These are phyloP conservation scores for Pseudomyrmex pallidus DNA, from an alignment of 1,140 invertebrate genomes.

Conservation along the genomic window DNA sequence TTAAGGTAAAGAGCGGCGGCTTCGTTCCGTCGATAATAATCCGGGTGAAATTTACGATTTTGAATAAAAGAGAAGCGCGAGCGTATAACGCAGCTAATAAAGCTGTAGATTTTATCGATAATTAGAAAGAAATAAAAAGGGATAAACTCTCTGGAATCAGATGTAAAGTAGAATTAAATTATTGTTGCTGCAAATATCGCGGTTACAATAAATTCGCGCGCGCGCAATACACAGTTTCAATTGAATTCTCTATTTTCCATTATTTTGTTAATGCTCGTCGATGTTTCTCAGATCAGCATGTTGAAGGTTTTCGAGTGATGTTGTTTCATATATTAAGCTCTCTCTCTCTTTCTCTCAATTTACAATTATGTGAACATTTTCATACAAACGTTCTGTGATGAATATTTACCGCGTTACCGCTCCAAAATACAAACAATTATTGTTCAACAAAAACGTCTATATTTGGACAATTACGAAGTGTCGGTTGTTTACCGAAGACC, in stretches of 20 bases:
- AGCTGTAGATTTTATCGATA: conserved; percentile 28
- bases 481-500: neutral
- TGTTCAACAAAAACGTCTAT: conserved; percentile 21
- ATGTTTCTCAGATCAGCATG: conserved; percentile 3
- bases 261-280: conserved; percentile 3
- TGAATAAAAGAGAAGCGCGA: conserved; percentile 12
- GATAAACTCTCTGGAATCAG: neutral
- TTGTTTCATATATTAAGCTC: conserved; percentile 33
- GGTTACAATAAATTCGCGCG: neutral
- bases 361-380: conserved; percentile 1
- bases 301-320: neutral
- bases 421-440: conserved; percentile 41
- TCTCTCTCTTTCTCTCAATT: conserved; percentile 6
- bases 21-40: neutral
- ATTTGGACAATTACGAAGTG: conserved; percentile 44
- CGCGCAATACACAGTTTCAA: neutral
- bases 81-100: conserved; percentile 6
- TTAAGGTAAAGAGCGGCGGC: neutral
- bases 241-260: conserved; percentile 9
- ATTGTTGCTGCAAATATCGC: neutral
- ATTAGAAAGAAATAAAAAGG: neutral
- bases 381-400: neutral
- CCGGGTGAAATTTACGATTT: conserved; percentile 1
- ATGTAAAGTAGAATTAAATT: conserved; percentile 5
- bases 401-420: neutral